Evolutionary conservation across 2,797 vertebrate genomes (phyloP).

Genomic region (Gallirallus australis): DNA sequence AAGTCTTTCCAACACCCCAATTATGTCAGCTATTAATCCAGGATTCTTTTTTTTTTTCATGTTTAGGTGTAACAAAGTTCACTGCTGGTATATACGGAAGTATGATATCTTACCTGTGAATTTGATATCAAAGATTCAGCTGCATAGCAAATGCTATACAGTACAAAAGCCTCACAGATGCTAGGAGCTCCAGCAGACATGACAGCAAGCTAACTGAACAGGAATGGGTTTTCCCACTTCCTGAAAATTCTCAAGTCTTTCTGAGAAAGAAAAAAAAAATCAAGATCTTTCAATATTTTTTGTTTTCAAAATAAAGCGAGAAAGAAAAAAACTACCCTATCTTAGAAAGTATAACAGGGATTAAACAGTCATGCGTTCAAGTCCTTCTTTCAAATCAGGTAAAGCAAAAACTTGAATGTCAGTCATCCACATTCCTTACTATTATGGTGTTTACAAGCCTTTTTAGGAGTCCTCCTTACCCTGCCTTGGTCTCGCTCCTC

Average conservation of each 20-base stretch:
- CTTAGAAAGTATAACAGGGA: background rate
- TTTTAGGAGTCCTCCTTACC: background rate
- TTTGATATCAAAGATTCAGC: background rate
- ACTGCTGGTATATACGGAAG: background rate
- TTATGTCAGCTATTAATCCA: background rate
- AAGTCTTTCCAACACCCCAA: background rate
- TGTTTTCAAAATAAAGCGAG: background rate
- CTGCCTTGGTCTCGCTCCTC: background rate
- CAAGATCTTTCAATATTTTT: background rate
- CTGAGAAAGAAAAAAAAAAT: background rate
- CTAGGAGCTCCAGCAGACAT: background rate
- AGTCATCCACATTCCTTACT: background rate
- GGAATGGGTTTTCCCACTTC: background rate
- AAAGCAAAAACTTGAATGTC: background rate
- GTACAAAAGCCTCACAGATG: background rate
- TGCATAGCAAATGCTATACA: background rate
- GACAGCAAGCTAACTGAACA: background rate
- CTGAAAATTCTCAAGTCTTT: background rate
- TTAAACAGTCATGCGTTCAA: background rate
- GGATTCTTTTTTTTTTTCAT: background rate
- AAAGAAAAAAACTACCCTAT: background rate
- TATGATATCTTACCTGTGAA: background rate
- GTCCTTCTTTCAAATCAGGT: background rate
- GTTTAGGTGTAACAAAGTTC: background rate
- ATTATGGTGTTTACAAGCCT: background rate